These are phyloP conservation scores for Neoascia interrupta DNA, from an alignment of 2,888 invertebrate species.

Conservation along the genomic window DNA sequence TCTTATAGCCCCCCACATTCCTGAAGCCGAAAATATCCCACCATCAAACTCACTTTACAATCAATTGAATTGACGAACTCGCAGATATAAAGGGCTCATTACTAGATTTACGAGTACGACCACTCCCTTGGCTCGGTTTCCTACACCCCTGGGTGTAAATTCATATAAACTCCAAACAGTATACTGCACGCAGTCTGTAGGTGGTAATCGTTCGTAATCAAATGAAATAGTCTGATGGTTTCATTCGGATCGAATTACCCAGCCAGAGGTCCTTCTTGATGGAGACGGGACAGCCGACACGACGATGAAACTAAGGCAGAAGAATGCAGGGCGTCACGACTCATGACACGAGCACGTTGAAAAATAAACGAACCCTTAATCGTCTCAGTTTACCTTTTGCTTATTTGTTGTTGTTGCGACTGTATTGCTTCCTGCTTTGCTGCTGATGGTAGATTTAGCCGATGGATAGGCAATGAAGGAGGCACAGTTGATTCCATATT, in stretches of 20 bases:
- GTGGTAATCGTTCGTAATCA: slow-evolving; percentile 56
- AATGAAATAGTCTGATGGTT: slow-evolving; percentile 54
- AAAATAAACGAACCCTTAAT: slow-evolving; percentile 23
- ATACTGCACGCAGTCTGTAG: slow-evolving; percentile 16
- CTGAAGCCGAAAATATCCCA: background rate
- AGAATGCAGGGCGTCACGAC: background rate
- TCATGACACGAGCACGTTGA: background rate
- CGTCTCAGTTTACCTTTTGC: slow-evolving; percentile 13
- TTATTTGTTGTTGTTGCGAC: slow-evolving; percentile 10
- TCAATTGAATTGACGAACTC: background rate
- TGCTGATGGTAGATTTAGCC: too few relatives aligned
- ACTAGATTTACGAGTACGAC: slow-evolving; percentile 17
- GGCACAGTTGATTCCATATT: too few relatives aligned
- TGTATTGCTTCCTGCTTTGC: too few relatives aligned
- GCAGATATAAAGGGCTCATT: background rate
- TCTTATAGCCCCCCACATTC: background rate
- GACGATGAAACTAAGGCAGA: background rate
- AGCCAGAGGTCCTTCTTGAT: slow-evolving; percentile 41
- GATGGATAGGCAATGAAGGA: too few relatives aligned
- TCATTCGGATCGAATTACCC: slow-evolving; percentile 46
- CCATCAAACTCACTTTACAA: background rate
- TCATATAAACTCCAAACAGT: slow-evolving; percentile 10
- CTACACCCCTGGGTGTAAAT: slow-evolving; percentile 3
- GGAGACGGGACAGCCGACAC: slow-evolving; percentile 1
- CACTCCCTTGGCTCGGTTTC: background rate